phyloP scores from a whole-genome alignment of 2,888 invertebrate genomes.

The Timema cristinae region DNA sequence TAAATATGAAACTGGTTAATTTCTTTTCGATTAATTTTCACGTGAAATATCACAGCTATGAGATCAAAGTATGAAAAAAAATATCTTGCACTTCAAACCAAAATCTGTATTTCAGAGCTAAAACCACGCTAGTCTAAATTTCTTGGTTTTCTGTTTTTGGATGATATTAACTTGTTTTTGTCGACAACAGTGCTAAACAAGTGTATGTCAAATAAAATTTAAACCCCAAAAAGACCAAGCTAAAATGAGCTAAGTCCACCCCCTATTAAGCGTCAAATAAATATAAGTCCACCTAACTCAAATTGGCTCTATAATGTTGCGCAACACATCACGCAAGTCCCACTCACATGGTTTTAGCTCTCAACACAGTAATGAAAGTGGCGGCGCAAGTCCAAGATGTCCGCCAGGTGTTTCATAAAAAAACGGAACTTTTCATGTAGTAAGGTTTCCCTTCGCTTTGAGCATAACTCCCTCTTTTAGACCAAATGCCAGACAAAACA shows the following conservation, averaged over 20 bases:
- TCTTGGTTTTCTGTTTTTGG: not conserved
- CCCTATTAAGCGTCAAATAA: not conserved
- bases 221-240: not conserved
- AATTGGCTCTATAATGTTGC: constrained; percentile 1
- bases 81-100: too few relatives aligned
- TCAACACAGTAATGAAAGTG: not conserved
- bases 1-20: too few relatives aligned
- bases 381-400: not conserved
- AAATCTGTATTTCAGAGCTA: not conserved
- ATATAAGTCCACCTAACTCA: not conserved
- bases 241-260: not conserved
- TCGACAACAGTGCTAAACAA: not conserved
- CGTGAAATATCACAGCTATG: too few relatives aligned
- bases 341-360: not conserved
- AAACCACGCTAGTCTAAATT: not conserved
- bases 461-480: not conserved
- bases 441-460: not conserved
- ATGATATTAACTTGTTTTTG: not conserved
- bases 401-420: not conserved
- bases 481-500: not conserved
- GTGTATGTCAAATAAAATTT: not conserved
- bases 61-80: too few relatives aligned
- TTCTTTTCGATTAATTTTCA: too few relatives aligned
- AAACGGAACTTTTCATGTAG: not conserved
- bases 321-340: not conserved